Conservation (phyloP, 2,888 invertebrate genomes). For the Stenodema calcarata region DNA sequence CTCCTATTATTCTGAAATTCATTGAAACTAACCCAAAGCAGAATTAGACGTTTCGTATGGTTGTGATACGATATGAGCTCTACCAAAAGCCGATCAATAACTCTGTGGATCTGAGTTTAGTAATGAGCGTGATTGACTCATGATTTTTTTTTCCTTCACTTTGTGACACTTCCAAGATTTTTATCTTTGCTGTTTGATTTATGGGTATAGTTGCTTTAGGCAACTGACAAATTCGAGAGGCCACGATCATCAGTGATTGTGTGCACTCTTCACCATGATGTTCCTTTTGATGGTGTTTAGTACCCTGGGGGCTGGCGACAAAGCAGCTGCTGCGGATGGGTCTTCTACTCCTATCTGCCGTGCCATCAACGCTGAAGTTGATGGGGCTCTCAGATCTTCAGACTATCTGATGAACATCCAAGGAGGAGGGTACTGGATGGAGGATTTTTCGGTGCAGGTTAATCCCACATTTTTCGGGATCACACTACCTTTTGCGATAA, state of each 20-base stretch:
- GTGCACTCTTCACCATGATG: neutral
- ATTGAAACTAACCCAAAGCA: too few species aligned
- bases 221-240: too few species aligned
- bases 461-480: neutral
- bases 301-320: neutral
- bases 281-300: neutral
- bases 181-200: neutral
- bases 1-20: too few species aligned
- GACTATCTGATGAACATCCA: neutral
- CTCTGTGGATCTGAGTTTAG: too few species aligned
- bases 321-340: neutral
- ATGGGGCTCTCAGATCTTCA: neutral
- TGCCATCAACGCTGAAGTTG: neutral
- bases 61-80: too few species aligned
- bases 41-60: too few species aligned
- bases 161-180: too few species aligned
- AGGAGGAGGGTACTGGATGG: neutral
- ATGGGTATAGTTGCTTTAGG: neutral
- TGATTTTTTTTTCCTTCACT: too few species aligned
- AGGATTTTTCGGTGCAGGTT: neutral
- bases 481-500: neutral
- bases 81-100: too few species aligned
- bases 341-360: neutral
- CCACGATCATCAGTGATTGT: neutral
- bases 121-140: too few species aligned